A percentile compares a stretch with the other conserved stretches of the same genome.
These are phyloP conservation scores for Cavia aperea DNA, from an alignment of 2,113 vertebrate genomes.

Conservation along the genomic window DNA sequence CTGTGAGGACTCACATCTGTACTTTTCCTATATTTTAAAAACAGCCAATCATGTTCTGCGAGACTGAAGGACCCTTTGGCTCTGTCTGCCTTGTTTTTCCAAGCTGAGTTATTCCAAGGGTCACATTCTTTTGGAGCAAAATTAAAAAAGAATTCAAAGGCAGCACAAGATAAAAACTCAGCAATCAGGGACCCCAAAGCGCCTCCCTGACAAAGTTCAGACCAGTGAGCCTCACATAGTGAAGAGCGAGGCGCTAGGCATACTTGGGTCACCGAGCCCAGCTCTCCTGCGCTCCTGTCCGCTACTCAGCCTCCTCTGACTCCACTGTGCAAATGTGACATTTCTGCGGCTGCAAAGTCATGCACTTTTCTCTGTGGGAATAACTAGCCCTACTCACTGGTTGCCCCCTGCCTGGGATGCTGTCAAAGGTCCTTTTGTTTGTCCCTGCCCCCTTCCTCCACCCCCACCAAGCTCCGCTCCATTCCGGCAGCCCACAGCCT, in stretches of 20 bases:
- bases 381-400: constrained; percentile 1
- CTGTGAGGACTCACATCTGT: constrained; percentile 32
- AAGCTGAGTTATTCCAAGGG: background rate
- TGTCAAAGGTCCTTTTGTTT: constrained; percentile 57
- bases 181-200: constrained; percentile 12
- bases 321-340: constrained; percentile 62
- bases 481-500: background rate
- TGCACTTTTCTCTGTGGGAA: constrained; percentile 44
- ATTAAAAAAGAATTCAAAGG: background rate
- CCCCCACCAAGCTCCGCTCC: background rate
- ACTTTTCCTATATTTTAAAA: constrained; percentile 43
- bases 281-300: background rate
- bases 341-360: constrained; percentile 47
- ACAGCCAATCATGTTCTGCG: background rate
- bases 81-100: background rate
- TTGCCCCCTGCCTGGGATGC: background rate
- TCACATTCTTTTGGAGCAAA: background rate
- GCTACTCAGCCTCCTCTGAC: constrained; percentile 12
- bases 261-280: background rate
- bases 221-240: background rate
- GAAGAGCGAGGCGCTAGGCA: background rate
- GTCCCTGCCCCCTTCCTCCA: background rate
- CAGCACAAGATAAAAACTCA: background rate
- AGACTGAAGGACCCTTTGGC: constrained; percentile 6
- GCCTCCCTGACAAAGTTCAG: background rate